A percentile compares a stretch with the other conserved stretches of the same genome.
phyloP scores from a whole-genome alignment of 2,113 vertebrate species.

The Canis aureus region DNA sequence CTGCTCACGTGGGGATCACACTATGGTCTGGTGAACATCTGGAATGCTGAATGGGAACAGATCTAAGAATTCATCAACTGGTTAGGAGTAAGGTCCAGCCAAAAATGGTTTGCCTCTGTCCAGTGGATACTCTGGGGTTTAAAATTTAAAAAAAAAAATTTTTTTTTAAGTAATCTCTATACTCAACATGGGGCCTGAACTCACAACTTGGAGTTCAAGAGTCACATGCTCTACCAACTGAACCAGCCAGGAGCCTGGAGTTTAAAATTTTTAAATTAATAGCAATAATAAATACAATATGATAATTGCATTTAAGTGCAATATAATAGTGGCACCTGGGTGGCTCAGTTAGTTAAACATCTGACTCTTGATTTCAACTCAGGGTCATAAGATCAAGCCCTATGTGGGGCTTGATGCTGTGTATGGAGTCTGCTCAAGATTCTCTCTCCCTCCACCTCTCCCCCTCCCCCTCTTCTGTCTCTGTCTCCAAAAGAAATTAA shows the following conservation, averaged over 20 bases:
- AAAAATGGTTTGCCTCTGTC: neutral
- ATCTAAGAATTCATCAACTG: neutral
- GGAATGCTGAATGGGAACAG: neutral
- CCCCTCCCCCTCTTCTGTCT: neutral
- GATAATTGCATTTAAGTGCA: neutral
- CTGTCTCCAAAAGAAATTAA: neutral
- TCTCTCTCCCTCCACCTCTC: neutral
- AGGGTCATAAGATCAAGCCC: neutral
- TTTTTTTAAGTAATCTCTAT: neutral
- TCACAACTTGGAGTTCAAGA: neutral
- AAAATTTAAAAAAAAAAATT: neutral
- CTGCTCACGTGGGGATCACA: neutral
- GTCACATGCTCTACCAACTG: neutral
- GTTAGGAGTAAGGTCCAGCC: neutral
- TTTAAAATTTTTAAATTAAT: neutral
- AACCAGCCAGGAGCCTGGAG: neutral
- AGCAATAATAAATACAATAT: neutral
- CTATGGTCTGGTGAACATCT: neutral
- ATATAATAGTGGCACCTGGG: neutral
- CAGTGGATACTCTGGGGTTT: neutral
- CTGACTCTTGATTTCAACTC: neutral
- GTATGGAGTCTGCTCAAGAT: neutral
- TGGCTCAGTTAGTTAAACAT: neutral
- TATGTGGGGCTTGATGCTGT: neutral
- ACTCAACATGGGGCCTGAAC: neutral